Conservation (phyloP, 2,888 invertebrate species). For the Caenorhabditis sulstoni region DNA sequence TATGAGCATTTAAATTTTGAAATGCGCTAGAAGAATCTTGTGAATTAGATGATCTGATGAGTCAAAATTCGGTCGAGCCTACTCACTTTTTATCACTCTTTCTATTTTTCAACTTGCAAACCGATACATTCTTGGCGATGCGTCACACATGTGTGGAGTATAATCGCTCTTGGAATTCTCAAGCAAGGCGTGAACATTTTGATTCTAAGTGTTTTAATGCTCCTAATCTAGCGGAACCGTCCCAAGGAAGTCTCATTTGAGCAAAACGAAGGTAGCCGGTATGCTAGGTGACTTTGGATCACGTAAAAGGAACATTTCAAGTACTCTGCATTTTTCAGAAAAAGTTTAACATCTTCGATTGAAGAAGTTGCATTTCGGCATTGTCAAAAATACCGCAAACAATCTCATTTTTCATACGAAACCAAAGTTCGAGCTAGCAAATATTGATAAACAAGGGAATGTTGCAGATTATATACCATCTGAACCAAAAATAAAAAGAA, state of each 20-base stretch:
- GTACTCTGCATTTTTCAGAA: neutral
- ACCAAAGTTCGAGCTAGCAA: slow-evolving; percentile 20
- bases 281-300: neutral
- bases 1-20: no score
- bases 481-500: slow-evolving; percentile 31
- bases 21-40: no score
- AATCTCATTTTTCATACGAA: slow-evolving; percentile 2
- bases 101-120: neutral
- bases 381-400: neutral
- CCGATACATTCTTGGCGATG: slow-evolving; percentile 25
- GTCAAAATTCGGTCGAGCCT: neutral
- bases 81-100: neutral
- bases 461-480: slow-evolving; percentile 32
- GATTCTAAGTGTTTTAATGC: slow-evolving; percentile 10
- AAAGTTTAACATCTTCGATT: neutral
- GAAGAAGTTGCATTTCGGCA: neutral
- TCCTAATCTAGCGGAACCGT: slow-evolving; percentile 22
- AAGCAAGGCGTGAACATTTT: slow-evolving; percentile 22
- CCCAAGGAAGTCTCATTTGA: neutral
- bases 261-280: neutral
- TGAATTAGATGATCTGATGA: no score
- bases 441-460: slow-evolving; percentile 9
- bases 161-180: slow-evolving; percentile 10
- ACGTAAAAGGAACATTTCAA: neutral
- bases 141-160: slow-evolving; percentile 31